Base-by-base conservation (phyloP, 2,888 invertebrate genomes). In the Phragmatobia fuliginosa region DNA sequence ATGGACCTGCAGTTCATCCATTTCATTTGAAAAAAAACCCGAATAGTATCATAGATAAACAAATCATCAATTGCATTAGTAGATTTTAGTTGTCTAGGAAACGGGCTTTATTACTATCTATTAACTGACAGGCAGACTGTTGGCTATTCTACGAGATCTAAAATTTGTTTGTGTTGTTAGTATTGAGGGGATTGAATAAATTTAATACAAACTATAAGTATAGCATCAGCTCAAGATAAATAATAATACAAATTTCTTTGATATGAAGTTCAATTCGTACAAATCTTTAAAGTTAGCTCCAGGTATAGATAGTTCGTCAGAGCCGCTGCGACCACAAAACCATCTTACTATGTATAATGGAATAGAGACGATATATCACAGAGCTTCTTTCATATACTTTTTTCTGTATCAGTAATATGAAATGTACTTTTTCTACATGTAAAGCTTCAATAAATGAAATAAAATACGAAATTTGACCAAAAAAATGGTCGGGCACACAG, bases 381-480 rank as follows among this genome's bases (percentile, higher is more conserved):
- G 87, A 87, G 87, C 86, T 90, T 92, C 89, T 91, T 92, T 91
- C 88, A 94, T 93, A 89, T 90, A 87, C 80, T 86, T 92, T 92
- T 93, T 74, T 82, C 71, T 79, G 78, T 79, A 71, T 68, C 63
- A 70, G 25, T 73, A 61, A 70, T 79, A 86, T 81, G 81, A 83
- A 85, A 84, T 82, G 82, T 85, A 85, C 85, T 91, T 89, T 92
- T 91, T 91, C 87, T 87, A 79, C 82, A 81, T 85, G 87, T 81
- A 84, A 83, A 88, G 85, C 86, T 86, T 91, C 90, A 89, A 92
- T 92, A 90, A 92, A 90, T 83, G 93, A 90, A 94, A 94, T 94
- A 92, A 94, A 94, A 94, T 94, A 92, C 93, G 90, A 90, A 92
- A 89, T 92, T 89, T 86, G 66, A 73, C 85, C 90, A 94, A 94